Evolutionary conservation across 2,113 vertebrate genomes (phyloP), one percentile per base, ranked within the genome.

Genomic region (Electrona antarctica): DNA sequence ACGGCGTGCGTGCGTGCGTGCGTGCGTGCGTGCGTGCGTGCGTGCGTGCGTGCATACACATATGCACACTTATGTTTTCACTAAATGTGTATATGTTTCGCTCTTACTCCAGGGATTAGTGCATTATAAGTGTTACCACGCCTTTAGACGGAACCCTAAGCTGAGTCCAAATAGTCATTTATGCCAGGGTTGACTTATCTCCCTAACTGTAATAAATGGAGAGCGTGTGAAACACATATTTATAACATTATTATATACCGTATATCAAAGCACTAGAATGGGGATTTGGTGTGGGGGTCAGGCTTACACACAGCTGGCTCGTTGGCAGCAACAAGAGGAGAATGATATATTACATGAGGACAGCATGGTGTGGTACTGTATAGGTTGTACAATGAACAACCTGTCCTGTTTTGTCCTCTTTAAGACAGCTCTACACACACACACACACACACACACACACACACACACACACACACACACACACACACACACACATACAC

Each of bases 321-420:
- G 29, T 50, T 76, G 60, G 29, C 74, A 71, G 64, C 9, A 62
- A 54, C 8, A 29, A 41, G 7, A 7, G 8, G 48, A 41, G 71
- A 59, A 61, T 52, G 50, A 11, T 9, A 52, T 52, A 41, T 41
- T 52, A 33, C n/a, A 21, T 15, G 28, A 47, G n/a, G 41, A 64
- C 13, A 60, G 45, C 63, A 45, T 33, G 29, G 58, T 0, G 2
- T 71, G 55, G 5, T 64, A 67, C 52, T 73, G 58, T 33, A 4
- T 33, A 65, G 64, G 72, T 68, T 61, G 21, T 65, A 55, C n/a
- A 12, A 60, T 50, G 64, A 64, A 79, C 67, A 58, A 28, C 74
- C 33, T 41, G 33, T 60, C 55, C 51, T 73, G 70, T 70, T 75
- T 70, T 63, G 60, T 74, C 65, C 58, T 79, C 78, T 72, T 70